Base-by-base conservation (phyloP, 2,888 invertebrate species). In the Scaptomyza caliginosa region DNA sequence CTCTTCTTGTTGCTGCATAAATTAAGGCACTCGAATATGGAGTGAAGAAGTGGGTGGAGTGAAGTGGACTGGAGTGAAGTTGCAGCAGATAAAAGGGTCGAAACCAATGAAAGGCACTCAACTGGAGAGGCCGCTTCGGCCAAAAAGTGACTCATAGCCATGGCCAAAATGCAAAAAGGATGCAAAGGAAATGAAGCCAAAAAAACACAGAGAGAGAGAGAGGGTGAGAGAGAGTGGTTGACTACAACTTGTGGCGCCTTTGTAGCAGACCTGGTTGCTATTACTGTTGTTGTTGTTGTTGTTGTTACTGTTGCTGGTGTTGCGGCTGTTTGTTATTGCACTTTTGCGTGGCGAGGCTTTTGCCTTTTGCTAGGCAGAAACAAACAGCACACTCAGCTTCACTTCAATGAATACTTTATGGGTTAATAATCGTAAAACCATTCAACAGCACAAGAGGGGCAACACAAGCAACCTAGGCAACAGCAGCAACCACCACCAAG, bases 391-490 rank as follows among this genome's bases (percentile, higher is more conserved):
- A 85, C 84, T 84, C 82, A 80, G 78, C 78, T 79, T 34, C 85
- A 84, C 85, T 84, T 85, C 84, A 84, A 85, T 85, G 84, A 85
- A 84, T 85, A 88, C 88, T 89, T 89, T 89, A 89, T 89, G 89
- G 88, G 88, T 89, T 89, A 89, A 87, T 89, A 88, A 89, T 89
- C 87, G 86, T 88, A 84, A 88, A 88, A 86, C 88, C 88, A 86
- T 89, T 88, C 85, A 86, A 74, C 77, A 72, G 63, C 65, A 72
- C 16, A 49, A 45, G 38, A 58, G 7, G 49, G 23, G 36, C 45
- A 28, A 13, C 56, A 55, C 16, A 40, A 46, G 1, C 54, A 17
- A 2, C 24, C 21, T 2, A 34, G 40, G 13, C 51, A 26, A 21
- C 26, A 23, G 10, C 38, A 17, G 6, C 4, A 11, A 48, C 1